Base-by-base conservation (phyloP, 2,113 vertebrate genomes). In the Epinephelus moara region DNA sequence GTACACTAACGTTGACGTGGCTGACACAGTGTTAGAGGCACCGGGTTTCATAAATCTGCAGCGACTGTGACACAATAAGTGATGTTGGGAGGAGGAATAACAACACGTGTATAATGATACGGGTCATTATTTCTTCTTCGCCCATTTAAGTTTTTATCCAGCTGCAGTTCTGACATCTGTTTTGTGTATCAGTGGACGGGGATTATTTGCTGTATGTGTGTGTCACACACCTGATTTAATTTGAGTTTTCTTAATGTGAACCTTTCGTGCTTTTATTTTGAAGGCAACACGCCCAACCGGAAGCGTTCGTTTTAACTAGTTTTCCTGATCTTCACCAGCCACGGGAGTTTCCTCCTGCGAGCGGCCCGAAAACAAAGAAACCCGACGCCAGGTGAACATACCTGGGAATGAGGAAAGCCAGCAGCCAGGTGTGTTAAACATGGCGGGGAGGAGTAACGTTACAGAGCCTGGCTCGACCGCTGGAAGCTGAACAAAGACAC, bases 261-360 rank as follows among this genome's bases (percentile, higher is more conserved):
- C 9, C 49, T 0, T 4, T 6, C 0, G 6, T 5, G 68, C 80
- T 84, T 87, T 93, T 80, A 87, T 74, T 82, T 88, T 90, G 83
- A 91, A 90, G 25, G 69, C 49, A 69, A 78, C 79, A 70, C 70
- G 6, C 75, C 71, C 67, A 77, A 69, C 80, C 84, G 90, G 92
- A 92, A 91, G 19, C 14, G 0, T 0, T 17, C n/a, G 4, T 2
- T 14, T 6, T 3, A 2, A 9, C 0, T 9, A 25, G 21, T 61
- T 45, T 33, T 15, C 17, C 1, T 49, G 9, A 10, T 45, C 42
- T 45, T 45, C 73, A n/a, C 0, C 52, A 30, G 60, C 62, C 11
- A 45, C 70, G 10, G 18, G 2, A 45, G 42, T 45, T 50, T 47
- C 49, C 18, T 1, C n/a, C 1, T 72, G 37, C 19, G 0, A 25